Conservation (phyloP, 2,113 vertebrate genomes). For the Myocastor coypus region DNA sequence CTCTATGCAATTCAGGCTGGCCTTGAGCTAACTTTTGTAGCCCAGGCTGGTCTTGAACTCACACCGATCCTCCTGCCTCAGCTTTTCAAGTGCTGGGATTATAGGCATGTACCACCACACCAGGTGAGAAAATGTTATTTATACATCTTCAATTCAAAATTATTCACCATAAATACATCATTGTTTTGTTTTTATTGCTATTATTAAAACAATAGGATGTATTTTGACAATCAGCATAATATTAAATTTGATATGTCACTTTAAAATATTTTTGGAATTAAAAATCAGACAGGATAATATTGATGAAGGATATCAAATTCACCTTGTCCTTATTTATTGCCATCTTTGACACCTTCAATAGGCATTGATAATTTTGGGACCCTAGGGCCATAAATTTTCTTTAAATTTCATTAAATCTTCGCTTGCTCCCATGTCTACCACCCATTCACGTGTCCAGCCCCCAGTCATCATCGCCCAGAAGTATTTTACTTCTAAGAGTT, state of each 20-base stretch:
- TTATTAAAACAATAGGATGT: background rate
- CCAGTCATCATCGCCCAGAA: background rate
- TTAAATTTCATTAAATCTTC: slow-evolving; percentile 10
- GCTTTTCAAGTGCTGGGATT: too few species aligned
- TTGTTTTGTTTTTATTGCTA: slow-evolving; percentile 12
- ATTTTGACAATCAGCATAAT: slow-evolving; percentile 19
- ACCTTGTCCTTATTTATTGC: background rate
- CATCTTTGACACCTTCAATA: slow-evolving; percentile 23
- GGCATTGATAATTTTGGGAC: background rate
- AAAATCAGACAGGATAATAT: background rate
- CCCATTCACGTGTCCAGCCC: background rate
- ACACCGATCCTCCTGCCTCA: too few species aligned
- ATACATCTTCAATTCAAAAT: slow-evolving; percentile 20
- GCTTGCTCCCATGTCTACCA: slow-evolving; percentile 11
- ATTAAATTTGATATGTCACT: background rate
- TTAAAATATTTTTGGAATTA: background rate
- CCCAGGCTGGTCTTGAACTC: too few species aligned
- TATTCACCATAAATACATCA: background rate
- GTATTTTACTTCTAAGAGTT: background rate
- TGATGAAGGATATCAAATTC: background rate
- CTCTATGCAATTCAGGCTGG: too few species aligned
- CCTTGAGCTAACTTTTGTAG: too few species aligned
- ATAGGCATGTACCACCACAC: too few species aligned
- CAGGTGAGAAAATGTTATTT: too few species aligned
- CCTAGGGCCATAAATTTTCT: background rate